phyloP scores from a whole-genome alignment of 2,113 vertebrate species.

The Kryptolebias marmoratus region DNA sequence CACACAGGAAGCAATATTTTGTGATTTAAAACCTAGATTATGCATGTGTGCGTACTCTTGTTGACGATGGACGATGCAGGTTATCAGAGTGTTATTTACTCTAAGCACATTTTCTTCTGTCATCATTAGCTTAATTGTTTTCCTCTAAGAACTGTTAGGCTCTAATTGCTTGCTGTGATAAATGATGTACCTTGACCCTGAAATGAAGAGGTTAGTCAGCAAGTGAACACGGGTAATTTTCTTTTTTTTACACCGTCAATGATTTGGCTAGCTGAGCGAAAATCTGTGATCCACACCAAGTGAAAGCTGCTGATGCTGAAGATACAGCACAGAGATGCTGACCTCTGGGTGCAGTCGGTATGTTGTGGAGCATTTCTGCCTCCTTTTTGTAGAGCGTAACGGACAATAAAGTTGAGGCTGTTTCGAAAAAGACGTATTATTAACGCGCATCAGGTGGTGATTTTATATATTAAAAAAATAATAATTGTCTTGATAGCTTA shows the following conservation, averaged over 20 bases:
- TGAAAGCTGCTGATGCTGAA: conserved; percentile 42
- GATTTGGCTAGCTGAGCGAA: conserved; percentile 39
- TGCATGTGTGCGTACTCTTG: conserved; percentile 1
- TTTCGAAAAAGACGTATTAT: too few relatives aligned
- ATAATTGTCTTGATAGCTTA: too few relatives aligned
- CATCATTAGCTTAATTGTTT: conserved; percentile 58
- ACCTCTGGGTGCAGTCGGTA: conserved; percentile 11
- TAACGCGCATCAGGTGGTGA: too few relatives aligned
- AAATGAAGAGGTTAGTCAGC: conserved; percentile 61
- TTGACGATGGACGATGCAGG: conserved; percentile 10
- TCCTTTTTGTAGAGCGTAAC: too few relatives aligned
- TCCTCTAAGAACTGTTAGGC: conserved; percentile 49
- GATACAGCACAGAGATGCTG: conserved; percentile 17
- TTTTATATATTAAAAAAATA: too few relatives aligned
- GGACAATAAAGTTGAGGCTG: too few relatives aligned
- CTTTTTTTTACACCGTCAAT: conserved; percentile 29
- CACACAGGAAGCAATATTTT: conserved; percentile 9
- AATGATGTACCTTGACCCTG: conserved; percentile 47
- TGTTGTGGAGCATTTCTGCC: not conserved
- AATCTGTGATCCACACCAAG: conserved; percentile 9
- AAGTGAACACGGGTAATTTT: conserved; percentile 32
- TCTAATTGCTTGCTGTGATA: conserved; percentile 66
- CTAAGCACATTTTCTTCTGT: conserved; percentile 54
- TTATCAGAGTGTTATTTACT: conserved; percentile 51
- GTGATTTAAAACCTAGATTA: conserved; percentile 7